Conservation (phyloP, 2,888 invertebrate species). For the Fabriciana adippe region DNA sequence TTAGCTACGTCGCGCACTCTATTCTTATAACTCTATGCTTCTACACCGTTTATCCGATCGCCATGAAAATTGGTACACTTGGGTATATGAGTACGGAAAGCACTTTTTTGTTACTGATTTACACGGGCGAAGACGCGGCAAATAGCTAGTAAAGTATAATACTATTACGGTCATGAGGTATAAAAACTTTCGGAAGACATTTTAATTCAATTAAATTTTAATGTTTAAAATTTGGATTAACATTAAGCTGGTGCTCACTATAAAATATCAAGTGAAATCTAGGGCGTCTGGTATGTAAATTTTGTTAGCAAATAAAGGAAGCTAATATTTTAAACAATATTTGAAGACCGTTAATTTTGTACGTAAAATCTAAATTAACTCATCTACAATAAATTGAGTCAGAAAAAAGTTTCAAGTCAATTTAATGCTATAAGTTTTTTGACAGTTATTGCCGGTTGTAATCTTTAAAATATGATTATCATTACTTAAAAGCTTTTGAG, state of each 20-base stretch:
- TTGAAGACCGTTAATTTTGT: conserved; percentile 1
- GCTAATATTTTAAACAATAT: conserved; percentile 4
- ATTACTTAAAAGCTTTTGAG: conserved; percentile 23
- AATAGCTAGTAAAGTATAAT: too few species aligned
- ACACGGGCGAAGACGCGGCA: too few species aligned
- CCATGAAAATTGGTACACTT: too few species aligned
- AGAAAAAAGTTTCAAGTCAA: background rate
- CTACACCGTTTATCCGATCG: too few species aligned
- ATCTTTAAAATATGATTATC: conserved; percentile 25
- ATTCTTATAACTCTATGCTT: too few species aligned
- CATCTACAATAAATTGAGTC: background rate
- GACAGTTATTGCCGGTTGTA: conserved; percentile 15
- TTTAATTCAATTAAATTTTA: background rate
- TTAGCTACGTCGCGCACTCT: too few species aligned
- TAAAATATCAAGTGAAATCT: conserved; percentile 9
- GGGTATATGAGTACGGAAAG: too few species aligned
- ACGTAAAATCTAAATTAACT: background rate
- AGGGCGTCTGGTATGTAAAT: conserved; percentile 9
- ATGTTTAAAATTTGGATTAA: background rate
- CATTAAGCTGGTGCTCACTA: background rate
- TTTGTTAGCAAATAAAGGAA: conserved; percentile 6
- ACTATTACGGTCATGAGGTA: too few species aligned
- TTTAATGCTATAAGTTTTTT: conserved; percentile 6
- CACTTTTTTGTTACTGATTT: too few species aligned
- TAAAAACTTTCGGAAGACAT: too few species aligned